phyloP scores from a whole-genome alignment of 2,888 invertebrate genomes.

The Dicranocentrus wangi region DNA sequence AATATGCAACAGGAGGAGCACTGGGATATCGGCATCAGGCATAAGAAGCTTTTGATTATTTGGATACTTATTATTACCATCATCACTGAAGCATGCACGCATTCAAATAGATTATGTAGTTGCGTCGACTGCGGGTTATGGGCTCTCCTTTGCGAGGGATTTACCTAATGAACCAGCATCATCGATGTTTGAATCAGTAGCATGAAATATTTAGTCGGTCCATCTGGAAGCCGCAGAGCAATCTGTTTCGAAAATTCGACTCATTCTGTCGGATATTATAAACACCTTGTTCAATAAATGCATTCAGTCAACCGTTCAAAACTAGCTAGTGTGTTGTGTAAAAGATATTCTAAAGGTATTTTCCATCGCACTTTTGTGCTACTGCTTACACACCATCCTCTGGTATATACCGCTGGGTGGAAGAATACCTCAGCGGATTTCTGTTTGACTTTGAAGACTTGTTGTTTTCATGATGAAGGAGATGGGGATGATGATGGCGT shows the following conservation, averaged over 20 bases:
- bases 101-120: constrained; percentile 16
- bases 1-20: constrained; percentile 44
- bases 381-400: constrained; percentile 34
- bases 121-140: background rate
- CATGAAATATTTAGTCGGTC: constrained; percentile 10
- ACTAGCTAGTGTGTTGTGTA: background rate
- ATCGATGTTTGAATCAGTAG: constrained; percentile 1
- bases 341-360: background rate
- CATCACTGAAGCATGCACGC: constrained; percentile 14
- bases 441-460: constrained; percentile 60
- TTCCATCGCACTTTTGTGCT: background rate
- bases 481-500: constrained; percentile 48
- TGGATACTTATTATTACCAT: constrained; percentile 53
- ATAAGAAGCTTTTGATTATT: constrained; percentile 53
- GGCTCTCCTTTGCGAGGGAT: background rate
- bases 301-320: constrained; percentile 50
- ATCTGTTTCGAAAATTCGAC: constrained; percentile 51
- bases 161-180: constrained; percentile 25
- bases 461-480: constrained; percentile 49
- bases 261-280: constrained; percentile 54
- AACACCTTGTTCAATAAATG: constrained; percentile 62
- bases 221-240: constrained; percentile 55
- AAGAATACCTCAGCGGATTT: constrained; percentile 58
- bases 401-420: constrained; percentile 30
- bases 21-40: constrained; percentile 20